These are phyloP conservation scores for Premnoplex brunnescens DNA, from an alignment of 2,797 vertebrate genomes.

Conservation along the genomic window DNA sequence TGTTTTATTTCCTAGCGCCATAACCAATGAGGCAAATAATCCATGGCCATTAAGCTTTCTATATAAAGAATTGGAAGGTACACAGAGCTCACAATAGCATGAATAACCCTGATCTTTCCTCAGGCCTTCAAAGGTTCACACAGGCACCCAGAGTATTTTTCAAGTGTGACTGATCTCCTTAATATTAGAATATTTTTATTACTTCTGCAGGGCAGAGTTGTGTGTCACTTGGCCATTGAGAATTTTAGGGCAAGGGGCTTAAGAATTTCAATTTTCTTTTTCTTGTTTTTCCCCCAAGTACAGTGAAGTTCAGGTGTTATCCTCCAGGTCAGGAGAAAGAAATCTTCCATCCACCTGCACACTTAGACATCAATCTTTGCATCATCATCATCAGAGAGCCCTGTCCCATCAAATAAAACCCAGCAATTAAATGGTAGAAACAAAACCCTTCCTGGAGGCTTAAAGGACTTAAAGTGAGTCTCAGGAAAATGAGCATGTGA, in stretches of 20 bases:
- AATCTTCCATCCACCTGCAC: not conserved
- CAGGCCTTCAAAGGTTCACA: conserved; percentile 47
- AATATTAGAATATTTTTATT: conserved; percentile 50
- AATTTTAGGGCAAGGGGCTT: not conserved
- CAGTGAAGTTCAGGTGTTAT: not conserved
- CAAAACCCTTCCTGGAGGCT: not conserved
- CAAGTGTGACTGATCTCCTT: not conserved
- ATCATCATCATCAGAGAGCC: not conserved
- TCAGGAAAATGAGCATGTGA: not conserved
- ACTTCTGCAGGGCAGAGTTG: not conserved
- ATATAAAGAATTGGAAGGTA: conserved; percentile 69
- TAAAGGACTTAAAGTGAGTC: not conserved
- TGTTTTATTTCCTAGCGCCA: conserved; percentile 71
- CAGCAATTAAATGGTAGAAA: not conserved
- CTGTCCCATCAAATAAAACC: not conserved
- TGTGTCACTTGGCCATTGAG: not conserved
- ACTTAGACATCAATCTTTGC: not conserved
- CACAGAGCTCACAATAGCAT: not conserved
- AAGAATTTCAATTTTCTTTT: not conserved
- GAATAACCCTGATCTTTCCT: conserved; percentile 46
- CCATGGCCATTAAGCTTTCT: conserved; percentile 73
- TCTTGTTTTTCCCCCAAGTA: not conserved
- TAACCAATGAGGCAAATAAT: conserved; percentile 79
- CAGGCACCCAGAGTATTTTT: conserved; percentile 8
- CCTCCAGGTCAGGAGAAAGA: not conserved